Base-by-base conservation (phyloP, 2,797 vertebrate genomes). In the Rhynchotus rufescens region DNA sequence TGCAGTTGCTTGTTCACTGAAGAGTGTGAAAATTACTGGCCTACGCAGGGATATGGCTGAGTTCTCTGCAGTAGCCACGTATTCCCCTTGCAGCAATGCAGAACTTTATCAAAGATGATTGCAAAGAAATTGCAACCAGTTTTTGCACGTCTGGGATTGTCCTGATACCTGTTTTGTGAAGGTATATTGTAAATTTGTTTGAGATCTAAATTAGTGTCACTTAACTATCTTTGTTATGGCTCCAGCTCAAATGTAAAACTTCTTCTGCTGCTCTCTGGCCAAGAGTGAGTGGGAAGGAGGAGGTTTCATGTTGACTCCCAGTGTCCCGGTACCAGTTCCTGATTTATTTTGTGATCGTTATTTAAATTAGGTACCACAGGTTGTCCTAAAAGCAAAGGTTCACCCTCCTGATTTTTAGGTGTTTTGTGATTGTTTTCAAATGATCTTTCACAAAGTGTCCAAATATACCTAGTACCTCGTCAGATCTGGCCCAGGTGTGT, bases 121-220 rank as follows among this genome's bases (percentile, higher is more conserved):
- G 23, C 49, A 51, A 51, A 51, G 12, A 51, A 25, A 23, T 51
- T 51, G 25, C 32, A 67, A 15, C 26, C 42, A 59, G 25, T 25
- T 42, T 45, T 0, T 36, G 61, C 1, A 6, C 0, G 2, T 14
- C 60, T 84, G 66, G 36, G 44, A 12, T 52, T 56, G 3, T 19
- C 13, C 25, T 44, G 47, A 5, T 45, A 40, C 23, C 57, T 51
- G 19, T 23, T 80, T 69, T 42, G 16, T 65, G 54, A 34, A 59
- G 59, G 32, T 8, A 10, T 42, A 6, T 61, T 28, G n/a, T 30
- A 51, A 68, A 44, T 17, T 44, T 26, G 9, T 65, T 84, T 65
- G 28, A 54, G 76, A 74, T 34, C 7, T 54, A 22, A 19, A 34
- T 17, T 32, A 36, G 26, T 4, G 0, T 72, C 51, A 26, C 44